These are phyloP conservation scores for Myotis myotis DNA, from an alignment of 2,797 vertebrate species.

Conservation along the genomic window DNA sequence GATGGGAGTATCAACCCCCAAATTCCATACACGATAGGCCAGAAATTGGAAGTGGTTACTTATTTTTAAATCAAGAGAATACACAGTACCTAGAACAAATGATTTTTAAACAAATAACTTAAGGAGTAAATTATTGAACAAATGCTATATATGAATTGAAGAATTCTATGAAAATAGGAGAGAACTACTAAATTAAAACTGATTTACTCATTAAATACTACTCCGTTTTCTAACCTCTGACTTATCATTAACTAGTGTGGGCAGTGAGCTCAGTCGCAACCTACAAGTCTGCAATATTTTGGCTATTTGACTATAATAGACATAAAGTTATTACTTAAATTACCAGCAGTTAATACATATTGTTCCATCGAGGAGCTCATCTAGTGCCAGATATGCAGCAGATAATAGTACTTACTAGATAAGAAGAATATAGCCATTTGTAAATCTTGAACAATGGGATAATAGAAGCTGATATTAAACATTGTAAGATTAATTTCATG, in stretches of 20 bases:
- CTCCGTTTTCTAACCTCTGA: background rate
- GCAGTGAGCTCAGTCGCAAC: background rate
- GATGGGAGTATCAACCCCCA: background rate
- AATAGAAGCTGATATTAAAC: background rate
- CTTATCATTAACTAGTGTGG: background rate
- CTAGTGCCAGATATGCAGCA: background rate
- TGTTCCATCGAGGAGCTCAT: background rate
- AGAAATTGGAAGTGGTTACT: background rate
- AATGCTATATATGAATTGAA: background rate
- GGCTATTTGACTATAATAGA: background rate
- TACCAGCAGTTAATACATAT: background rate
- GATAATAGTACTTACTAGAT: background rate
- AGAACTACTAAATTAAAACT: background rate
- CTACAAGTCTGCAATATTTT: background rate
- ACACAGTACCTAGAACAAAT: background rate
- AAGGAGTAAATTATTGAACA: background rate
- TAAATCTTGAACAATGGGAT: background rate
- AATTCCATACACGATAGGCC: background rate
- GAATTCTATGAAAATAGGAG: background rate
- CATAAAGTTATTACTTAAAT: background rate
- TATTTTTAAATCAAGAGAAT: background rate
- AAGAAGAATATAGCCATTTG: background rate
- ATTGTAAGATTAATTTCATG: background rate
- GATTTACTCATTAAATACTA: background rate
- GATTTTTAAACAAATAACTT: background rate